Evolutionary conservation across 2,113 vertebrate genomes (phyloP).

Genomic region (Seriola dumerili): DNA sequence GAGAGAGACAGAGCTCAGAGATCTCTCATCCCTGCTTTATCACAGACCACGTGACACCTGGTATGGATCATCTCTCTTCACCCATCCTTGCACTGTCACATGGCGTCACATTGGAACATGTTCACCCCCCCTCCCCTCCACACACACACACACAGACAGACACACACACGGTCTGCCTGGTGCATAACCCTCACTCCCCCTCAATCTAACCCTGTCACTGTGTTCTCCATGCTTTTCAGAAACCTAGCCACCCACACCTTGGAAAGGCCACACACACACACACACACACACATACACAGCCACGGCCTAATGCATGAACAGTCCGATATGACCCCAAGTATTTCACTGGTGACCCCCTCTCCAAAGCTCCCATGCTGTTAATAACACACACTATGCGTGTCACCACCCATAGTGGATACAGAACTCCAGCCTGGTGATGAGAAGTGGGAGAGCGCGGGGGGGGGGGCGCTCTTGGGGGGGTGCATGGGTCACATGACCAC

Average conservation of each 20-base stretch:
- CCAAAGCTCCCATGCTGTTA: conserved; percentile 56
- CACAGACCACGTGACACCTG: conserved; percentile 44
- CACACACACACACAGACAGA: too few species aligned
- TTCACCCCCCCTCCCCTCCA: neutral
- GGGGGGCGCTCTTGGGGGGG: too few species aligned
- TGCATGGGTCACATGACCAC: conserved; percentile 12
- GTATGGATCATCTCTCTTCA: conserved; percentile 53
- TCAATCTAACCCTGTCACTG: conserved; percentile 57
- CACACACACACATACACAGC: conserved; percentile 1
- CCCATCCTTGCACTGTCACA: conserved; percentile 6
- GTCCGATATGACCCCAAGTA: conserved; percentile 54
- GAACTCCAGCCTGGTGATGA: neutral
- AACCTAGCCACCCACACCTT: conserved; percentile 69
- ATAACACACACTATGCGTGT: conserved; percentile 44
- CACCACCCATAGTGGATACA: conserved; percentile 38
- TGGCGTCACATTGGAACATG: conserved; percentile 31
- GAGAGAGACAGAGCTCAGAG: conserved; percentile 22
- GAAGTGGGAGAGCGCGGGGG: neutral
- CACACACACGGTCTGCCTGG: conserved; percentile 26
- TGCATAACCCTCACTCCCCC: conserved; percentile 35
- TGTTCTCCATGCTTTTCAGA: conserved; percentile 61
- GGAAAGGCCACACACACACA: conserved; percentile 54
- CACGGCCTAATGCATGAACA: conserved; percentile 62
- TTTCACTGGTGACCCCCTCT: conserved; percentile 67
- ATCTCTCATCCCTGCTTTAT: conserved; percentile 46